These are phyloP conservation scores for Medauroidea extradentata DNA, from an alignment of 1,140 invertebrate species.

Conservation along the genomic window DNA sequence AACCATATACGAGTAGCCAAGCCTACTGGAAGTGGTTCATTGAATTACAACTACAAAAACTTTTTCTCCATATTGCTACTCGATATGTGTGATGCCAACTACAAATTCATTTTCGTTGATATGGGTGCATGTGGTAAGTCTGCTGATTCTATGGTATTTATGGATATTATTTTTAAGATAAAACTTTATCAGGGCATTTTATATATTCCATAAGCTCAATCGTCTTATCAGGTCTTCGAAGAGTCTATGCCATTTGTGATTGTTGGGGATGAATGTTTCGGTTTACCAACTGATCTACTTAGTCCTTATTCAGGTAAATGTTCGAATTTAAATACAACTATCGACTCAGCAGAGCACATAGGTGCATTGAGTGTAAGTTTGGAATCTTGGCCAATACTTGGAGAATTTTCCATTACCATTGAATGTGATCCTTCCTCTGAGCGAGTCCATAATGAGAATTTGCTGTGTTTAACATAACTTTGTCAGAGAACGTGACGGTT, in stretches of 20 bases:
- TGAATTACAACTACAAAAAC: slow-evolving; percentile 33
- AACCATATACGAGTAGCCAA: slow-evolving; percentile 32
- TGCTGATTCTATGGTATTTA: slow-evolving; percentile 39
- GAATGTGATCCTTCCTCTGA: slow-evolving; percentile 29
- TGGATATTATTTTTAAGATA: slow-evolving; percentile 12
- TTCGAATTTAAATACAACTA: slow-evolving; percentile 35
- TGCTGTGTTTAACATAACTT: slow-evolving; percentile 32
- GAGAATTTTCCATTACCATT: slow-evolving; percentile 39
- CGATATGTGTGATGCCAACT: slow-evolving; percentile 39
- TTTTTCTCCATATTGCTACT: slow-evolving; percentile 40
- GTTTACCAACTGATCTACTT: slow-evolving; percentile 30
- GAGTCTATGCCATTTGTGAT: slow-evolving; percentile 33
- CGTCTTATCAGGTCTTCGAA: not conserved
- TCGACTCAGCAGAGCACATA: slow-evolving; percentile 39
- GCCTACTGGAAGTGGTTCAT: slow-evolving; percentile 30
- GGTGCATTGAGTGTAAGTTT: slow-evolving; percentile 42
- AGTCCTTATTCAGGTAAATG: slow-evolving; percentile 38
- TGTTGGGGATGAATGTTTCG: slow-evolving; percentile 47
- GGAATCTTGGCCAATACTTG: slow-evolving; percentile 42
- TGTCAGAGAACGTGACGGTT: slow-evolving; percentile 16
- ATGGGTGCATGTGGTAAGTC: slow-evolving; percentile 41
- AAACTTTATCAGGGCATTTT: slow-evolving; percentile 11
- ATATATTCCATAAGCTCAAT: slow-evolving; percentile 22
- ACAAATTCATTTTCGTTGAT: slow-evolving; percentile 23
- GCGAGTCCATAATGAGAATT: slow-evolving; percentile 29